These are phyloP conservation scores for Rallus limicola DNA, from an alignment of 2,113 vertebrate species.

Conservation along the genomic window DNA sequence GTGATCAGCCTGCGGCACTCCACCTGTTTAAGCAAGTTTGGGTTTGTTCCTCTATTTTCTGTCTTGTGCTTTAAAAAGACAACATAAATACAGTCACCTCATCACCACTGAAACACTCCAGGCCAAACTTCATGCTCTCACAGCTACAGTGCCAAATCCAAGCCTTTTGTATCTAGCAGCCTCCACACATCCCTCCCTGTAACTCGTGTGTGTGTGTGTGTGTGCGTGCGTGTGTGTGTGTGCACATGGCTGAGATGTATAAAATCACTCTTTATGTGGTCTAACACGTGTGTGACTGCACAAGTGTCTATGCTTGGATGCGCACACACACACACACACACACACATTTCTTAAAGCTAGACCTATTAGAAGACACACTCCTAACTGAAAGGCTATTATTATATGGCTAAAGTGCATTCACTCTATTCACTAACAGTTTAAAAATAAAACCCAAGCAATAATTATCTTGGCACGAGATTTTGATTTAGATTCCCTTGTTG, in stretches of 20 bases:
- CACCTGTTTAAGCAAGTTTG: background rate
- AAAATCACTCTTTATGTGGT: no score
- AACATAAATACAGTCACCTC: background rate
- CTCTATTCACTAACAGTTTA: background rate
- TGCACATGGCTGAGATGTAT: no score
- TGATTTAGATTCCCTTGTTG: background rate
- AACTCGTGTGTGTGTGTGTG: accelerated
- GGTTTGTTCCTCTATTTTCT: background rate
- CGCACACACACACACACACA: background rate
- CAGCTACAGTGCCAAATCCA: background rate
- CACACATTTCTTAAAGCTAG: background rate
- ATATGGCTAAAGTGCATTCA: background rate
- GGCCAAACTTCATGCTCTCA: background rate
- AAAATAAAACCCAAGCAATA: background rate
- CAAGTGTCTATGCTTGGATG: background rate
- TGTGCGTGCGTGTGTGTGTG: no score
- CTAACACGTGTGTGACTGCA: background rate
- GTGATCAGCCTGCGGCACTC: background rate
- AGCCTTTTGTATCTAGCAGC: background rate
- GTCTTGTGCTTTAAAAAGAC: background rate
- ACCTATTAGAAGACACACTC: background rate
- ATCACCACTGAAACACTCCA: background rate
- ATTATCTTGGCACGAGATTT: background rate
- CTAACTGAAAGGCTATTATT: background rate
- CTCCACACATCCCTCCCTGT: no score